These are phyloP conservation scores for Merluccius polli DNA, from an alignment of 2,797 vertebrate species.

Conservation along the genomic window DNA sequence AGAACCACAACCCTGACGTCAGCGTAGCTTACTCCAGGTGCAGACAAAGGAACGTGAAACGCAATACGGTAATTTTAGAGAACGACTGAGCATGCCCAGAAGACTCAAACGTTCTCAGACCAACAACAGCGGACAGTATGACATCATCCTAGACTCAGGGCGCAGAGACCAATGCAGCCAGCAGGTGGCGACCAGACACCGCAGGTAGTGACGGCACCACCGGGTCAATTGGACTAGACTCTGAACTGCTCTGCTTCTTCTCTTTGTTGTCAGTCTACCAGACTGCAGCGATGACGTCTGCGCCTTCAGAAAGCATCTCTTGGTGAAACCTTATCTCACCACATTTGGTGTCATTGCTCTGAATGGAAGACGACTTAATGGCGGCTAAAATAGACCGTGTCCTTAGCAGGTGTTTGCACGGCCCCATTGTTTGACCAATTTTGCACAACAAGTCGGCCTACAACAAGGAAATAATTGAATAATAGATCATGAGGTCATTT, in stretches of 20 bases:
- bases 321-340: constrained; percentile 17
- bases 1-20: neutral
- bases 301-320: constrained; percentile 21
- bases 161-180: constrained; percentile 31
- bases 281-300: constrained; percentile 57
- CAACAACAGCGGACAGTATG: constrained; percentile 64
- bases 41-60: constrained; percentile 49
- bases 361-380: constrained; percentile 8
- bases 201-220: neutral
- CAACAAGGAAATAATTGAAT: neutral
- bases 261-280: constrained; percentile 69
- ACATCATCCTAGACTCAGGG: constrained; percentile 56
- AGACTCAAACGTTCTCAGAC: constrained; percentile 40
- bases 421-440: neutral
- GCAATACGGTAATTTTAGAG: constrained; percentile 52
- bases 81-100: constrained; percentile 63
- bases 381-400: neutral
- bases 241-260: constrained; percentile 38
- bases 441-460: neutral
- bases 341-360: constrained; percentile 8
- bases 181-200: constrained; percentile 55
- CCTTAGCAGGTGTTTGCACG: neutral
- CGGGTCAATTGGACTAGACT: constrained; percentile 32
- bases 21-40: constrained; percentile 29
- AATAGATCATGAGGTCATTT: neutral